phyloP scores from a whole-genome alignment of 2,888 invertebrate genomes.

The Ophion ellenae region DNA sequence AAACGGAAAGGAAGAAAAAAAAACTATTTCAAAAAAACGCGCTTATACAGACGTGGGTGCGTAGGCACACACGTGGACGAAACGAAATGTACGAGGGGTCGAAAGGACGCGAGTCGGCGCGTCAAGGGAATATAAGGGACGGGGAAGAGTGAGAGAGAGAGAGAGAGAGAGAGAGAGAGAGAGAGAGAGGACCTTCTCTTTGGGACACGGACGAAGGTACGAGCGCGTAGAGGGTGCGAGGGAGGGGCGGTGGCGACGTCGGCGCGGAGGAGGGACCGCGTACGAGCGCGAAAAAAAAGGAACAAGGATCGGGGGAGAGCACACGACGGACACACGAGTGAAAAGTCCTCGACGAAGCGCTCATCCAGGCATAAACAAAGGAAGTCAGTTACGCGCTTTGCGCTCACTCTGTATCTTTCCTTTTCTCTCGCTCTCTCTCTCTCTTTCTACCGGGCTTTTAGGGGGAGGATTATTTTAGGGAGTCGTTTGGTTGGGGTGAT shows the following conservation, averaged over 20 bases:
- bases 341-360: conserved; percentile 57
- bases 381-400: conserved; percentile 62
- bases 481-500: conserved; percentile 23
- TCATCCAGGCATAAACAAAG: conserved; percentile 67
- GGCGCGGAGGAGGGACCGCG: conserved; percentile 2
- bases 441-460: neutral
- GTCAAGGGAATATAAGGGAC: conserved; percentile 44
- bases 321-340: conserved; percentile 51
- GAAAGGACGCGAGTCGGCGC: conserved; percentile 55
- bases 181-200: neutral
- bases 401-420: conserved; percentile 23
- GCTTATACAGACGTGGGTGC: neutral
- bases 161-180: neutral
- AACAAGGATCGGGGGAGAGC: conserved; percentile 5
- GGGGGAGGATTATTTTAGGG: conserved; percentile 40
- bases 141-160: conserved; percentile 40
- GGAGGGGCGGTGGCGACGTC: neutral
- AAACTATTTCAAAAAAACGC: conserved; percentile 58
- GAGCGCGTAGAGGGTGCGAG: neutral
- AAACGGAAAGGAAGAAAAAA: conserved; percentile 23
- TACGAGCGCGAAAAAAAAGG: conserved; percentile 52
- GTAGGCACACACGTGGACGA: conserved; percentile 54
- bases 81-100: conserved; percentile 67
- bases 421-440: neutral
- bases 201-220: neutral